Evolutionary conservation across 2,888 invertebrate species (phyloP).

Genomic region (Scaptomyza parva): DNA sequence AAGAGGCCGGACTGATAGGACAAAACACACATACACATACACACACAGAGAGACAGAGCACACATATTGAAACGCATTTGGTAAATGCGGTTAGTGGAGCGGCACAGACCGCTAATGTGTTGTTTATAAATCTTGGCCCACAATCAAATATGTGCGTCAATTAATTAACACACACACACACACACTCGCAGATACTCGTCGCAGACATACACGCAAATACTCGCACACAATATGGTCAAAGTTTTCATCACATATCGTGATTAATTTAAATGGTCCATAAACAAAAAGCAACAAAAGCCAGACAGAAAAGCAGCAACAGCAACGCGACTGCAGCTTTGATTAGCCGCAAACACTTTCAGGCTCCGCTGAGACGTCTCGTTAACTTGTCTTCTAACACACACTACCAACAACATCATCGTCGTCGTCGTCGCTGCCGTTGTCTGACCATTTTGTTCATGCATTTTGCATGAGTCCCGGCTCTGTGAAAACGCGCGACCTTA

Average conservation of each 20-base stretch:
- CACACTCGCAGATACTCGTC: slow-evolving; percentile 18
- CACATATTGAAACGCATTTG: slow-evolving; percentile 49
- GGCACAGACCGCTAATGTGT: slow-evolving; percentile 46
- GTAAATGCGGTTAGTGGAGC: slow-evolving; percentile 54
- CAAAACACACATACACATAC: not conserved
- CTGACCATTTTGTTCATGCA: slow-evolving; percentile 67
- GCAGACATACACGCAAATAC: slow-evolving; percentile 21
- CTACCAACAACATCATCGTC: not conserved
- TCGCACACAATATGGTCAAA: slow-evolving; percentile 39
- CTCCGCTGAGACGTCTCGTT: slow-evolving; percentile 72
- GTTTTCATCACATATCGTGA: slow-evolving; percentile 74
- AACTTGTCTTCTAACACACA: slow-evolving; percentile 54
- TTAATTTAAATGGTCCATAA: slow-evolving; percentile 75
- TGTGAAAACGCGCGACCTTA: slow-evolving; percentile 28
- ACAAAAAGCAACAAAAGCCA: slow-evolving; percentile 32
- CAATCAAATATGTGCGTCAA: slow-evolving; percentile 70
- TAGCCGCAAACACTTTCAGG: slow-evolving; percentile 68
- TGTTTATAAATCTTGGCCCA: slow-evolving; percentile 64
- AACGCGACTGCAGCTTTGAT: slow-evolving; percentile 59
- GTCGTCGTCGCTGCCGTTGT: slow-evolving; percentile 23
- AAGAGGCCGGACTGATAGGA: slow-evolving; percentile 35
- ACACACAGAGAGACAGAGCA: not conserved
- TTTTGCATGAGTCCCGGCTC: slow-evolving; percentile 66
- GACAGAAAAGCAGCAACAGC: slow-evolving; percentile 25
- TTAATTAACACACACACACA: slow-evolving; percentile 56